A percentile compares a stretch with the other conserved stretches of the same genome.
Evolutionary conservation across 2,888 invertebrate species (phyloP).

Genomic region (Nemotelus pantherinus): DNA sequence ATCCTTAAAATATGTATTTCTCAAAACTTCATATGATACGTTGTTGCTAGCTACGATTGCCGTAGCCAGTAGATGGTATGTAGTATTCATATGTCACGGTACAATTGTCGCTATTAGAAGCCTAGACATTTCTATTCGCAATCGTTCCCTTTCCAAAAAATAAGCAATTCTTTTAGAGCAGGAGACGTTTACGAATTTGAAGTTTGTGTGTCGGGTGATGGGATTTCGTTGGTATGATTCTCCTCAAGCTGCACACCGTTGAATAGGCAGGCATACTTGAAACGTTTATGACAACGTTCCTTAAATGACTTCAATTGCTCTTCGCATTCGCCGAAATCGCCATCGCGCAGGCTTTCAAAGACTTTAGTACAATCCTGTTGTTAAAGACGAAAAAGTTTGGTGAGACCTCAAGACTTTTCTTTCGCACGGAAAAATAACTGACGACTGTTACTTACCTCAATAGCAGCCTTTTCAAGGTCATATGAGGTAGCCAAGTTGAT

Average conservation of each 20-base stretch:
- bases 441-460: conserved; percentile 57
- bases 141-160: neutral
- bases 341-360: conserved; percentile 78
- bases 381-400: conserved; percentile 38
- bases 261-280: conserved; percentile 84
- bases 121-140: neutral
- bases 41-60: too few species aligned
- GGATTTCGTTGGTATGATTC: conserved; percentile 52
- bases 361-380: conserved; percentile 84
- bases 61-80: too few species aligned
- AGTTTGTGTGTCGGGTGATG: neutral
- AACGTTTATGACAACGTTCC: conserved; percentile 76
- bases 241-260: conserved; percentile 61
- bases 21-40: too few species aligned
- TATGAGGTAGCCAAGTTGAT: conserved; percentile 70
- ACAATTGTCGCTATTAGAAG: neutral
- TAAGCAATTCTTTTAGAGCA: neutral
- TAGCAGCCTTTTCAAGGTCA: conserved; percentile 63
- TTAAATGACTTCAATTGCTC: conserved; percentile 75
- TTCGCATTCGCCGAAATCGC: conserved; percentile 82
- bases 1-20: neutral
- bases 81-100: neutral
- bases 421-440: conserved; percentile 1
- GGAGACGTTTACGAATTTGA: conserved; percentile 11
- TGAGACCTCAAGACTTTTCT: neutral